Evolutionary conservation across 2,113 vertebrate species (phyloP).

Genomic region (Tamias sibiricus): DNA sequence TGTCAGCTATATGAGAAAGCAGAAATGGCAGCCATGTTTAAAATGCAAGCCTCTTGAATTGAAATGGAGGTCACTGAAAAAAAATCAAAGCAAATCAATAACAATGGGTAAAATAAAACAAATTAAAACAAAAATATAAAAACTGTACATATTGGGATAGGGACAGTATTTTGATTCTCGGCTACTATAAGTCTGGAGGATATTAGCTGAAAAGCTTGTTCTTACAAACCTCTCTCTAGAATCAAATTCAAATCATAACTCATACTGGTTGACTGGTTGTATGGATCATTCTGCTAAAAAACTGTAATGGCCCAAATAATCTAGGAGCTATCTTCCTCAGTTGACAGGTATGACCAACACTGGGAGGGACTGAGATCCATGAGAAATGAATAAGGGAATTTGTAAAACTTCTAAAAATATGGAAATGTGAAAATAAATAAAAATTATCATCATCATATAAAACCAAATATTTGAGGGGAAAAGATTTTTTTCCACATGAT

Average conservation of each 20-base stretch:
- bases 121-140: neutral
- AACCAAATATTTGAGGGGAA: neutral
- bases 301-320: neutral
- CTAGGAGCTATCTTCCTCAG: conserved; percentile 2
- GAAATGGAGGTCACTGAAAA: neutral
- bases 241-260: conserved; percentile 32
- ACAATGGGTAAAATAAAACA: neutral
- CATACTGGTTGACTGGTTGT: neutral
- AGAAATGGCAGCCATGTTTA: neutral
- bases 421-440: neutral
- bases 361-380: neutral
- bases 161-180: neutral
- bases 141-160: neutral
- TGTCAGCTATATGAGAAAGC: neutral
- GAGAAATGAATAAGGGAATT: neutral
- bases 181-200: neutral
- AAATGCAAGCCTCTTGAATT: neutral
- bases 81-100: neutral
- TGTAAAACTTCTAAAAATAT: neutral
- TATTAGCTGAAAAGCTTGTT: neutral
- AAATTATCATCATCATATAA: conserved; percentile 4
- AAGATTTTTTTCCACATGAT: neutral
- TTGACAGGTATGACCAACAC: neutral
- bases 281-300: conserved; percentile 3
- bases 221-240: conserved; percentile 12